A percentile compares a stretch with the other conserved stretches of the same genome.
phyloP scores from a whole-genome alignment of 2,888 invertebrate genomes.

The Pyrocoelia pectoralis region DNA sequence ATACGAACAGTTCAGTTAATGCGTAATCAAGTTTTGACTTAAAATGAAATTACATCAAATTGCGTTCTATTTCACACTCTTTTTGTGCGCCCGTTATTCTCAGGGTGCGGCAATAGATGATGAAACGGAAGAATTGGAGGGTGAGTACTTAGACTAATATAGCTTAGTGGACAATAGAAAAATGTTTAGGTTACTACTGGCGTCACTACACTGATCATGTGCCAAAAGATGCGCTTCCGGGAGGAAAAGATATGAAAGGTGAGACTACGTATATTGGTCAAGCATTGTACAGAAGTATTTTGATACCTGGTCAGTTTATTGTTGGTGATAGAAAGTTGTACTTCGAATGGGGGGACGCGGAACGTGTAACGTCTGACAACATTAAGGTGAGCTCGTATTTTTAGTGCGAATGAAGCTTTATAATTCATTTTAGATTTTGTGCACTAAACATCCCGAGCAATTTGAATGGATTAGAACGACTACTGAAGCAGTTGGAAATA shows the following conservation, averaged over 20 bases:
- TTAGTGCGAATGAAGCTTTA: not conserved
- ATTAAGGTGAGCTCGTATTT: constrained; percentile 12
- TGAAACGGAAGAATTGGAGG: constrained; percentile 3
- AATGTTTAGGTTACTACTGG: constrained; percentile 17
- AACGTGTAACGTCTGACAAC: not conserved
- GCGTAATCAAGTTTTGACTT: not conserved
- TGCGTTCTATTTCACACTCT: not conserved
- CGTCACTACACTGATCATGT: constrained; percentile 14
- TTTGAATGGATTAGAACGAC: constrained; percentile 22
- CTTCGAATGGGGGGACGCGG: constrained; percentile 19
- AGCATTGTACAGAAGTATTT: constrained; percentile 1
- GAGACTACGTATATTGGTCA: constrained; percentile 17
- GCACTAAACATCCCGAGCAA: constrained; percentile 17
- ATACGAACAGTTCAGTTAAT: not conserved
- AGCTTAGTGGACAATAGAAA: not conserved
- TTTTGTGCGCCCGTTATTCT: not conserved
- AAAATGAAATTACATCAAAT: not conserved
- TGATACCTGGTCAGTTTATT: constrained; percentile 18
- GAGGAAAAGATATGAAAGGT: constrained; percentile 9
- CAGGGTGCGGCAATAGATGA: not conserved
- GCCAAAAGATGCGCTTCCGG: constrained; percentile 16
- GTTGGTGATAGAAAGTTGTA: constrained; percentile 7
- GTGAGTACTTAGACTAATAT: not conserved
- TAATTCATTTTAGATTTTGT: constrained; percentile 12
- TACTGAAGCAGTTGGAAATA: not conserved